Percentiles rank a stretch among this genome's conserved stretches.
phyloP scores from a whole-genome alignment of 2,888 invertebrate genomes.

The Mythimna albipuncta region DNA sequence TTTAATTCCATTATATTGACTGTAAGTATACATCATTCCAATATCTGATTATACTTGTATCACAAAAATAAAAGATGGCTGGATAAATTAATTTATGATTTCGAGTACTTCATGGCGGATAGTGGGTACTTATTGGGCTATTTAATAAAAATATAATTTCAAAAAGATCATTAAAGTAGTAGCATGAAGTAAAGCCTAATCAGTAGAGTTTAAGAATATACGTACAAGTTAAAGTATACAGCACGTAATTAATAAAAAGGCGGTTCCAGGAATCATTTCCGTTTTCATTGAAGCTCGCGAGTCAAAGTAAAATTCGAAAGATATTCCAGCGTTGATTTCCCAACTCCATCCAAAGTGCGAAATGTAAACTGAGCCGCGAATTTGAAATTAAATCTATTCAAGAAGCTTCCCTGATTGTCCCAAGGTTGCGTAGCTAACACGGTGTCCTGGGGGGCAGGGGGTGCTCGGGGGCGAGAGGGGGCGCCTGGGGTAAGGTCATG shows the following conservation, averaged over 20 bases:
- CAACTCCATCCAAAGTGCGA: slow-evolving; percentile 39
- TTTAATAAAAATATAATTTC: too few relatives aligned
- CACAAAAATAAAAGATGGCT: not conserved
- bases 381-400: slow-evolving; percentile 74
- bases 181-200: not conserved
- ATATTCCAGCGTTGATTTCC: slow-evolving; percentile 30
- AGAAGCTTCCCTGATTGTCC: slow-evolving; percentile 77
- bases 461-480: slow-evolving; percentile 56
- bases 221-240: not conserved
- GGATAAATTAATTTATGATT: not conserved
- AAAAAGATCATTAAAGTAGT: not conserved
- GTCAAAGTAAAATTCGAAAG: slow-evolving; percentile 23
- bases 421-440: slow-evolving; percentile 79
- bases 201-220: not conserved
- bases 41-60: slow-evolving; percentile 4
- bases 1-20: slow-evolving; percentile 34
- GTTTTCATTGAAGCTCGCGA: slow-evolving; percentile 3
- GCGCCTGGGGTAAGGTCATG: slow-evolving; percentile 76
- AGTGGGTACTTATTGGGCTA: not conserved
- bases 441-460: slow-evolving; percentile 76
- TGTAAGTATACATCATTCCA: not conserved
- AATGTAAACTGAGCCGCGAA: slow-evolving; percentile 63
- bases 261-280: slow-evolving; percentile 13
- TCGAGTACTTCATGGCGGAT: not conserved
- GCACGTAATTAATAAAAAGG: not conserved